These are phyloP conservation scores for Agonopterix heracliana DNA, from an alignment of 2,888 invertebrate genomes.

Conservation along the genomic window DNA sequence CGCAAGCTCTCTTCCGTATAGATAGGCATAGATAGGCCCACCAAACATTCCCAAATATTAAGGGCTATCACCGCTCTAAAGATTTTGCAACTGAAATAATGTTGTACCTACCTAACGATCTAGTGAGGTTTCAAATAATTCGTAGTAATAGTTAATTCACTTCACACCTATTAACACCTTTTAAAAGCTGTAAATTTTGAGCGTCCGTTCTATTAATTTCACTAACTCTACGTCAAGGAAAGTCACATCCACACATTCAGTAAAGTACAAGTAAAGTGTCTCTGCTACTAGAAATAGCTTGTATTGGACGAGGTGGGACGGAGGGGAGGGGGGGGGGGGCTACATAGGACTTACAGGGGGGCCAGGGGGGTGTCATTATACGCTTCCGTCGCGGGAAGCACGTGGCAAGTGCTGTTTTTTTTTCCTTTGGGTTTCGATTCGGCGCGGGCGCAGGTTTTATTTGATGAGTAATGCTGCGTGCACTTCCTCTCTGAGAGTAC, in stretches of 20 bases:
- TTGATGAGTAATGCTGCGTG: constrained; percentile 1
- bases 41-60: too few relatives aligned
- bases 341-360: constrained; percentile 28
- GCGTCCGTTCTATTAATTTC: constrained; percentile 5
- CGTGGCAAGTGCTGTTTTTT: constrained; percentile 46
- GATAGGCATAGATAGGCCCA: too few relatives aligned
- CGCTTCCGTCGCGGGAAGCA: constrained; percentile 51
- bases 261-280: constrained; percentile 64
- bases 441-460: neutral
- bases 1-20: too few relatives aligned
- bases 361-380: constrained; percentile 17
- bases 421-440: constrained; percentile 6
- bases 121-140: too few relatives aligned
- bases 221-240: constrained; percentile 32
- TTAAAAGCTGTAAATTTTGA: too few relatives aligned
- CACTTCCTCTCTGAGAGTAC: neutral
- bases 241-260: constrained; percentile 47
- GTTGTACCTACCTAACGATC: too few relatives aligned
- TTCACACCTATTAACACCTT: too few relatives aligned
- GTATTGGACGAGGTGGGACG: constrained; percentile 30
- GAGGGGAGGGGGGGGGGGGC: constrained; percentile 16
- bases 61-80: too few relatives aligned
- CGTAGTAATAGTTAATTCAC: too few relatives aligned
- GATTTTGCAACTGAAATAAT: too few relatives aligned
- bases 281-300: constrained; percentile 58